These are phyloP conservation scores for Dicrurus megarhynchus DNA, from an alignment of 2,113 vertebrate species.

Conservation along the genomic window DNA sequence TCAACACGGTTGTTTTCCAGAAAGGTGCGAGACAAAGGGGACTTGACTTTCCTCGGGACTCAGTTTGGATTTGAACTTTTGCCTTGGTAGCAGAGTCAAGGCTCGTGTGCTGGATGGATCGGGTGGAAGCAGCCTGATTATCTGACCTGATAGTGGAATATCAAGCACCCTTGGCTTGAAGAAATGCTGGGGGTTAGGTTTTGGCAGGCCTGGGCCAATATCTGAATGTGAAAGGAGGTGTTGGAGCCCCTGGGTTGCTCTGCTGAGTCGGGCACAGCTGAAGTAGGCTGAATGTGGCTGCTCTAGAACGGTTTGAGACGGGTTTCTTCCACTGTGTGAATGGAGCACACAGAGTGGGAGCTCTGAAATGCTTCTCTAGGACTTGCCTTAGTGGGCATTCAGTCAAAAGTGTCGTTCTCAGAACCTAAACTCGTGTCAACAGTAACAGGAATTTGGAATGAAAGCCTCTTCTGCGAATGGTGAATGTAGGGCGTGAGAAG, in stretches of 20 bases:
- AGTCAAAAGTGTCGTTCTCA: not conserved
- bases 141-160: not conserved
- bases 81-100: not conserved
- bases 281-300: not conserved
- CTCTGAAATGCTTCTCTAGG: not conserved
- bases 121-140: not conserved
- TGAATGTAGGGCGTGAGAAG: not conserved
- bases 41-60: not conserved
- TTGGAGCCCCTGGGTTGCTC: not conserved
- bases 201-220: not conserved
- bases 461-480: not conserved
- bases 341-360: accelerated
- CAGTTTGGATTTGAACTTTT: not conserved
- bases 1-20: not conserved
- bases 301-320: not conserved
- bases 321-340: not conserved
- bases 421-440: not conserved
- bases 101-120: accelerated
- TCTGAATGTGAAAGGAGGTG: not conserved
- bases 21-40: not conserved
- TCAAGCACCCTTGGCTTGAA: no score
- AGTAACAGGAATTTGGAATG: not conserved
- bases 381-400: not conserved
- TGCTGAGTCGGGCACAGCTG: not conserved
- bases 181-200: not conserved